These are phyloP conservation scores for Argyresthia albistria DNA, from an alignment of 2,888 invertebrate species.

Conservation along the genomic window DNA sequence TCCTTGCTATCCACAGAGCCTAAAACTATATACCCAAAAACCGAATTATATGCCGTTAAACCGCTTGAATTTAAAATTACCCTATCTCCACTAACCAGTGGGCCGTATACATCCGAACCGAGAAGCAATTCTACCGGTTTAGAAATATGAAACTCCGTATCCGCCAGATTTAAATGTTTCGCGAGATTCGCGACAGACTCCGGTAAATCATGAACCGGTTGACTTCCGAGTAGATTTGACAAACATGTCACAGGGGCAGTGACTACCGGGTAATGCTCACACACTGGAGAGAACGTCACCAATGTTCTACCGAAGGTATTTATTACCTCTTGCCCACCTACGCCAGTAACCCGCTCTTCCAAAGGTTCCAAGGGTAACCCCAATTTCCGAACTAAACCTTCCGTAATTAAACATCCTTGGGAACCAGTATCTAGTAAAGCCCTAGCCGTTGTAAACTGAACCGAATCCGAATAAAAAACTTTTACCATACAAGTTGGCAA, in stretches of 20 bases:
- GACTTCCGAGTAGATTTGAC: not conserved
- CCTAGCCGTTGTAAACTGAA: not conserved
- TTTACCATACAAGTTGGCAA: not conserved
- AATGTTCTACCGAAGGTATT: not conserved
- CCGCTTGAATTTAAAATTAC: not conserved
- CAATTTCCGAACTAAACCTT: not conserved
- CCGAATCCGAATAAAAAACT: not conserved
- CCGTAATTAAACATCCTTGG: not conserved
- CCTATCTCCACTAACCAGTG: not conserved
- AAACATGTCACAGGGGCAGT: not conserved
- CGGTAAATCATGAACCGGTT: not conserved
- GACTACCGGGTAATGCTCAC: not conserved
- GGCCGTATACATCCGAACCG: not conserved
- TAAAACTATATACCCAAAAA: not conserved
- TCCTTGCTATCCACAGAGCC: not conserved
- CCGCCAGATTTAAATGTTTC: no score
- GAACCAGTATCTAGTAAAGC: constrained; percentile 2
- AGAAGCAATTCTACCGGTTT: not conserved
- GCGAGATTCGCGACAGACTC: not conserved
- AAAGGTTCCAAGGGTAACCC: not conserved
- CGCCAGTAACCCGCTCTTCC: not conserved
- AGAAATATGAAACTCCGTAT: no score
- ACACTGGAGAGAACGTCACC: not conserved
- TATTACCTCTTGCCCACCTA: not conserved
- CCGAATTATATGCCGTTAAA: not conserved